Conservation (phyloP, 2,113 vertebrate genomes). For the Epinephelus lanceolatus region DNA sequence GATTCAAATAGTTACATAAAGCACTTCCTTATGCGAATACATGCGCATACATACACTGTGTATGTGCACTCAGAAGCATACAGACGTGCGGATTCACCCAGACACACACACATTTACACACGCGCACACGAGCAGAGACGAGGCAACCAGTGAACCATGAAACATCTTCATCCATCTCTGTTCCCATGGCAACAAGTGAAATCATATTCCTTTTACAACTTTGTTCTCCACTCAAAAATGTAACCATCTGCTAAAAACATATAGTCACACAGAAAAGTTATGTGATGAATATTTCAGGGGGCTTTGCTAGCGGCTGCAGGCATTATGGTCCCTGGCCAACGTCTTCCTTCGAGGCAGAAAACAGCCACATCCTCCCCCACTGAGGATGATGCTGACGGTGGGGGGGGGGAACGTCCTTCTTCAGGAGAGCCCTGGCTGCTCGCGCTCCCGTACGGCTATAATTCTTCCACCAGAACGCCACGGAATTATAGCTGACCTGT, state of each 20-base stretch:
- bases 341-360: constrained; percentile 69
- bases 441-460: constrained; percentile 26
- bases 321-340: constrained; percentile 75
- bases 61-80: constrained; percentile 50
- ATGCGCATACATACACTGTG: constrained; percentile 26
- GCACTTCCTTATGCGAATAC: constrained; percentile 48
- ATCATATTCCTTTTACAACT: constrained; percentile 85
- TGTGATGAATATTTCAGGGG: constrained; percentile 81
- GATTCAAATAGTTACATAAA: constrained; percentile 65
- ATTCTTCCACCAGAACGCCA: constrained; percentile 43
- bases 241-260: constrained; percentile 84
- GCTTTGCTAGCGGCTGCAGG: constrained; percentile 71
- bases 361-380: constrained; percentile 70
- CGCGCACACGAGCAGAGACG: constrained; percentile 34
- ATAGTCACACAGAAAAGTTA: constrained; percentile 79
- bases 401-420: constrained; percentile 55
- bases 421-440: constrained; percentile 65
- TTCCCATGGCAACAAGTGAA: constrained; percentile 87
- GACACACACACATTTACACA: constrained; percentile 24
- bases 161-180: constrained; percentile 86
- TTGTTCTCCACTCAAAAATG: constrained; percentile 79
- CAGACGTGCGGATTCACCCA: constrained; percentile 52
- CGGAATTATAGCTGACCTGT: constrained; percentile 45
- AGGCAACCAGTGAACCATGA: constrained; percentile 79
- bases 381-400: constrained; percentile 56